Base-by-base conservation (phyloP, 2,113 vertebrate species). In the Ctenodactylus gundi region DNA sequence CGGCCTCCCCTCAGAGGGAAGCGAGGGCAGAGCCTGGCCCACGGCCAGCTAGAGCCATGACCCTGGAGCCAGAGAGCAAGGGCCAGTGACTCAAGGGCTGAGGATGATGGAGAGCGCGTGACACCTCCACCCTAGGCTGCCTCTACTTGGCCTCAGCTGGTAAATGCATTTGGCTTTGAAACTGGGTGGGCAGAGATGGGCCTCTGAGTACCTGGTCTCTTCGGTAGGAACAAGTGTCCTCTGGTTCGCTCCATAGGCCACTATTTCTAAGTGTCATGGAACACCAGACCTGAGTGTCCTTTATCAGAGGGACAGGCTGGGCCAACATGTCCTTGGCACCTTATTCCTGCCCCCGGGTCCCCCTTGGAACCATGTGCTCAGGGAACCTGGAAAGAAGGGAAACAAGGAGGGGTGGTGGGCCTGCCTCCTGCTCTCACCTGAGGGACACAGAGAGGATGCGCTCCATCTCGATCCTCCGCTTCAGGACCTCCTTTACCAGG, bases 401-500 rank as follows among this genome's bases (percentile, higher is more conserved):
- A 55, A 36, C 1, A 14, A 76, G 80, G 75, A 18, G 1, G 25
- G 23, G 17, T 13, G 27, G 62, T 1, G 31, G 2, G 1, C 39
- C 60, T 2, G 12, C 9, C 36, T 55, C 41, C 10, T 2, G 15
- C 8, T 75, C 97, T 97, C 94, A 99, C 99, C 99, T 99, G 87
- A 99, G 97, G 70, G 99, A 99, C 94, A 99, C 97, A 0, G 99
- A 99, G 95, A 99, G 96, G 97, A 99, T 98, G 96, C 98, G 99
- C 83, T 99, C 99, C 97, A 99, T 93, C 36, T 99, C 99, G 1
- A 99, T 99, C 92, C 97, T 98, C 80, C 99, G 98, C 98, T 99
- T 99, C 83, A 99, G 85, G 78, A 99, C 99, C 94, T 99, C 99
- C 7, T 98, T 99, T 97, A 99, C 99, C 41, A 98, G 98, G 46